Evolutionary conservation across 2,113 vertebrate species (phyloP), one percentile per base, ranked within the genome.

Genomic region (Cercopithecus mona): DNA sequence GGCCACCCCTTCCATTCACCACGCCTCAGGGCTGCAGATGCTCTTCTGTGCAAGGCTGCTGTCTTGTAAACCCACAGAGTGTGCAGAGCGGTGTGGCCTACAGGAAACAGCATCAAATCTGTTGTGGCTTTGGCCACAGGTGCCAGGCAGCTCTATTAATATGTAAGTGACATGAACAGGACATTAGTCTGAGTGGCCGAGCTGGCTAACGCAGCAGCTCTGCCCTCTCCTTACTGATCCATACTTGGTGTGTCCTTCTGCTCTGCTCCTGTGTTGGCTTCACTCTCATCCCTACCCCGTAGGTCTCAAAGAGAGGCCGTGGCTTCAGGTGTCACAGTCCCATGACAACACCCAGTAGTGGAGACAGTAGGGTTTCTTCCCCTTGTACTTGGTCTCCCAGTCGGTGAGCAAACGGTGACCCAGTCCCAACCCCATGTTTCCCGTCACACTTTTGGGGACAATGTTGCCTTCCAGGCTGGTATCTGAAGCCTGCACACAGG

Each of bases 391-490:
- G 32, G 4, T 55, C 32, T 83, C n/a, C n/a, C 38, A 2, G 66
- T 50, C 0, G 0, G 35, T 45, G 78, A 81, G 32, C 68, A 52
- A 55, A 59, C 38, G 3, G 14, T 27, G 20, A 16, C 23, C 14
- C 0, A 4, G 27, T 4, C 23, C 59, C 12, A 4, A 18, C 61
- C 5, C 4, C 45, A 4, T 2, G 8, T 13, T 8, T 45, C 23
- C 32, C 6, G 5, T 73, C 8, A 7, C 2, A 6, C 18, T 23
- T 9, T 20, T 6, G 32, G 50, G 80, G 48, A n/a, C 72, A 45
- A 16, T 11, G 32, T 45, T 72, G n/a, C 1, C 1, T 68, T 30
- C 27, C 32, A 8, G 30, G 14, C 17, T 82, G 50, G 48, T 27
- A 13, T 64, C 61, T 64, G 61, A 64, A 64, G 61, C 5, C 12